phyloP scores from a whole-genome alignment of 2,888 invertebrate genomes.

The Andrena bucephala region DNA sequence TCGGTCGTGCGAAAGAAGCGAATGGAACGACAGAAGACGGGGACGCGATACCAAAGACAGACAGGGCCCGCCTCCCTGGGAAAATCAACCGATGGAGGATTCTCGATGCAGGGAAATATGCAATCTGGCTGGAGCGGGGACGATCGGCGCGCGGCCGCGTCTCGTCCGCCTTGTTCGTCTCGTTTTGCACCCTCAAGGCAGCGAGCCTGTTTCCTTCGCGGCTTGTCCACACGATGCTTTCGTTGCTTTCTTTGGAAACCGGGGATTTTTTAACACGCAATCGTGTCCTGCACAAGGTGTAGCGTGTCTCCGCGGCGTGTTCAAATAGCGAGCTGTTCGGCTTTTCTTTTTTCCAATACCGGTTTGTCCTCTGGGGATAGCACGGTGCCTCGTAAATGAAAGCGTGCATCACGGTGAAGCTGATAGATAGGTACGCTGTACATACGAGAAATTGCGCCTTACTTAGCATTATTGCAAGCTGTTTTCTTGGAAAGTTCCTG shows the following conservation, averaged over 20 bases:
- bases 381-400: neutral
- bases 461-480: neutral
- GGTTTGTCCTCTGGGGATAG: constrained; percentile 11
- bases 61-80: constrained; percentile 30
- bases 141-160: neutral
- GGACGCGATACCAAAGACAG: too few relatives aligned
- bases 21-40: constrained; percentile 11
- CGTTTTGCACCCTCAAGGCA: constrained; percentile 9
- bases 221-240: neutral
- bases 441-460: too few relatives aligned
- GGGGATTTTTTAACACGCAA: constrained; percentile 34
- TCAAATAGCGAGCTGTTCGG: constrained; percentile 21
- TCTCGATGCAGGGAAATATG: constrained; percentile 24
- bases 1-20: constrained; percentile 61
- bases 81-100: constrained; percentile 19
- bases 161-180: constrained; percentile 18
- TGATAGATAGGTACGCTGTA: neutral
- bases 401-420: neutral
- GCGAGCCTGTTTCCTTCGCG: constrained; percentile 1
- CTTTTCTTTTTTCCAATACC: constrained; percentile 8
- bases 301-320: constrained; percentile 7
- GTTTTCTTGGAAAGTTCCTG: neutral
- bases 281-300: constrained; percentile 25
- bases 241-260: neutral
- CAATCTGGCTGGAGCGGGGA: constrained; percentile 1